Percentiles rank a stretch among this genome's conserved stretches.
Conservation (phyloP, 2,888 invertebrate species). For the Noctua comes region DNA sequence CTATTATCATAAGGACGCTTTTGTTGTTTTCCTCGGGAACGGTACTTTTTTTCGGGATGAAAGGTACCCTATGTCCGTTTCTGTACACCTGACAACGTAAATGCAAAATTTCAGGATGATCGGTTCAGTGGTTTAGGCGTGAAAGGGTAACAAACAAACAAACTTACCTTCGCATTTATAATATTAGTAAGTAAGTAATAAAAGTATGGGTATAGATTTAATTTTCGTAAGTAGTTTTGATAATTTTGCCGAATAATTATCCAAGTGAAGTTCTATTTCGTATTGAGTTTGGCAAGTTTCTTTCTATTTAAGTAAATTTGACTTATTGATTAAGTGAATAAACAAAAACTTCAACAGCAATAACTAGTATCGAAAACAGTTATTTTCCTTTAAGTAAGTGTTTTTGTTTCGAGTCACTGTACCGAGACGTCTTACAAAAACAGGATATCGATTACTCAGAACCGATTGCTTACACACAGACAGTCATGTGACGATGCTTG, state of each 20-base stretch:
- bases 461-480: conserved; percentile 30
- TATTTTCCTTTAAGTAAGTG: conserved; percentile 19
- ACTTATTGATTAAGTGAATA: not conserved
- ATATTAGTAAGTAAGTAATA: too few relatives aligned
- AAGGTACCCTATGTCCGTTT: too few relatives aligned
- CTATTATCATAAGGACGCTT: too few relatives aligned
- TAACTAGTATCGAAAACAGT: conserved; percentile 29
- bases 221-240: conserved; percentile 5
- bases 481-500: conserved; percentile 18
- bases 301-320: not conserved
- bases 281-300: not conserved
- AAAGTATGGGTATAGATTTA: too few relatives aligned
- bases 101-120: too few relatives aligned
- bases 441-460: conserved; percentile 56
- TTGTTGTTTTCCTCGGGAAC: too few relatives aligned
- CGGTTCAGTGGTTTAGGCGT: too few relatives aligned
- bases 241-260: conserved; percentile 14
- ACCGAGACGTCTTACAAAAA: conserved; percentile 46
- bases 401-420: conserved; percentile 32
- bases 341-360: conserved; percentile 6
- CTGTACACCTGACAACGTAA: too few relatives aligned
- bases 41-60: too few relatives aligned
- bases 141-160: too few relatives aligned
- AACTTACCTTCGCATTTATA: too few relatives aligned
- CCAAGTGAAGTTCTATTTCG: not conserved